Evolutionary conservation across 2,888 invertebrate species (phyloP).

Genomic region (Xestobium rufovillosum): DNA sequence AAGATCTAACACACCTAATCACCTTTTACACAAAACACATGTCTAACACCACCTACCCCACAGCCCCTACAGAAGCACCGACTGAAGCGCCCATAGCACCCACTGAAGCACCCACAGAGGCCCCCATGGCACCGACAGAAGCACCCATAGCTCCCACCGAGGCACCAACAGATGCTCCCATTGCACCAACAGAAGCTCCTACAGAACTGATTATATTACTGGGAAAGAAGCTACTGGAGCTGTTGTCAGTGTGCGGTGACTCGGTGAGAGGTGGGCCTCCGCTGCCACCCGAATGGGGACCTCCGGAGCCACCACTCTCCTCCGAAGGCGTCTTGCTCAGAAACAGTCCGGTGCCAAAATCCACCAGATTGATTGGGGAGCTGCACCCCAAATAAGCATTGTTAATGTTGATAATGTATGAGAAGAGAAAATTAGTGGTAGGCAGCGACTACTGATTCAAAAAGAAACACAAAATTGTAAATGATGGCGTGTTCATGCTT

Average conservation of each 20-base stretch:
- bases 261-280: conserved; percentile 56
- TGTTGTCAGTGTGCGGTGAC: conserved; percentile 46
- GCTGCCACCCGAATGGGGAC: conserved; percentile 37
- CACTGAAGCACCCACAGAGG: conserved; percentile 33
- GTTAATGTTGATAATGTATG: conserved; percentile 19
- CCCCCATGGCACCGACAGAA: conserved; percentile 34
- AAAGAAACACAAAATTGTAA: conserved; percentile 8
- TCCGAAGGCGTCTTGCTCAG: conserved; percentile 87
- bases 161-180: conserved; percentile 37
- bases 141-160: conserved; percentile 35
- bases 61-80: conserved; percentile 35
- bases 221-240: conserved; percentile 41
- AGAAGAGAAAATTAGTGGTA: too few relatives aligned
- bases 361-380: conserved; percentile 91
- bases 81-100: conserved; percentile 36
- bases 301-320: conserved; percentile 63
- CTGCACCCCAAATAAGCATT: conserved; percentile 44
- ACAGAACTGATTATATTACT: conserved; percentile 41
- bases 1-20: too few relatives aligned
- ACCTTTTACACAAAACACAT: too few relatives aligned
- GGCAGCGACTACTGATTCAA: too few relatives aligned
- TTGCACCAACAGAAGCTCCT: conserved; percentile 40
- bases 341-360: conserved; percentile 92
- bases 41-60: too few relatives aligned
- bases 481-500: conserved; percentile 28